Base-by-base conservation (phyloP, 2,888 invertebrate genomes). In the Pollenia labialis region DNA sequence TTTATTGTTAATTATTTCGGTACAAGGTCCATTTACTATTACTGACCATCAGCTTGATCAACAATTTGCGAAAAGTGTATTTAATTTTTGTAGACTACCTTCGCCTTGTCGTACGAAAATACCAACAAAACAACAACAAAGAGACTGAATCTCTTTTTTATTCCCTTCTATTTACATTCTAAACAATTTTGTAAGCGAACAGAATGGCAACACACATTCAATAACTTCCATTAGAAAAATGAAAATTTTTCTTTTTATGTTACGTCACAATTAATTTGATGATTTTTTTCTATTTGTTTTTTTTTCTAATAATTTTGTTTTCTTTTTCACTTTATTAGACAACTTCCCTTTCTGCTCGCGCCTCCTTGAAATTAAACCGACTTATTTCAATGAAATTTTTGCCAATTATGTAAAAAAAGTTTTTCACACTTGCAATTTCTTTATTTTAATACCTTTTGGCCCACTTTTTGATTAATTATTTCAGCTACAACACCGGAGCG, bases 401-500 rank as follows among this genome's bases (percentile, higher is more conserved):
- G 56, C 56, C 89, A 90, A 91, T 92, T 92, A 92, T 92, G 90
- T 92, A 92, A 89, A 91, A 42, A 75, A 62, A 77, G 87, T 18
- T 60, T 16, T 86, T 72, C 46, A 23, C 60, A 52, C 12, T 8
- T 23, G 23, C 23, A 23, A 16, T 14, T 40, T 48, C 9, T 46
- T 48, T 40, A 44, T 90, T 95, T 71, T 44, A 46, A 42, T 82
- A 97, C 97, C 96, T 97, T 97, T 88, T 95, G 93, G 88, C 95
- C 95, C 94, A 95, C 95, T 93, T 95, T 95, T 88, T 96, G 94
- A 90, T 95, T 94, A 89, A 96, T 93, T 92, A 95, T 95, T 94
- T 97, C 97, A 84, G 95, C 95, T 91, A 97, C 94, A 93, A 95
- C 94, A 91, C 96, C 94, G 90, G 96, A 95, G 92, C 97, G 95